Percentiles rank a stretch among this genome's conserved stretches.
phyloP scores from a whole-genome alignment of 2,888 invertebrate species.

The Netelia virgata region DNA sequence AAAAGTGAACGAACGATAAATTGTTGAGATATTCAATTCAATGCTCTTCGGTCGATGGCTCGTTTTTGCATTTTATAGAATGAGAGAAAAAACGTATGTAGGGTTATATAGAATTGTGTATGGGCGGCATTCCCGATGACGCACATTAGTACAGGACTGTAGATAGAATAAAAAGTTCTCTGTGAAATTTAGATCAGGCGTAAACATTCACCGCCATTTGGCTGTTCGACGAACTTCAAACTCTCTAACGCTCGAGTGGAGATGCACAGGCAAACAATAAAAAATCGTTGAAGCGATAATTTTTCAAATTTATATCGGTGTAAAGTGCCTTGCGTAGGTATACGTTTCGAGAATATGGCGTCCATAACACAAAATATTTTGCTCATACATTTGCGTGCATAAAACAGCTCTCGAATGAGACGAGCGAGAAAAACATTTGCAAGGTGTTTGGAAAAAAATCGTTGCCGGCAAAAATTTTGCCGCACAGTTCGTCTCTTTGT shows the following conservation, averaged over 20 bases:
- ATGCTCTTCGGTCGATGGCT: too few relatives aligned
- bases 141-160: background rate
- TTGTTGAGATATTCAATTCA: too few relatives aligned
- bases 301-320: background rate
- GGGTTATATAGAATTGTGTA: too few relatives aligned
- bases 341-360: too few relatives aligned
- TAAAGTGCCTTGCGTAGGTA: too few relatives aligned
- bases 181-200: background rate
- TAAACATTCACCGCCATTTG: background rate
- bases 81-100: too few relatives aligned
- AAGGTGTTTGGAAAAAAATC: background rate
- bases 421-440: background rate
- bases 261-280: slow-evolving; percentile 41
- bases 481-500: slow-evolving; percentile 76
- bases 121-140: background rate
- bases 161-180: background rate
- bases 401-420: background rate
- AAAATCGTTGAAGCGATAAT: slow-evolving; percentile 30
- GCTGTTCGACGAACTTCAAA: background rate
- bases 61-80: too few relatives aligned
- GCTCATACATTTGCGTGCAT: background rate
- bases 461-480: slow-evolving; percentile 73
- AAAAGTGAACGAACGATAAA: too few relatives aligned
- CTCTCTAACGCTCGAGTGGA: background rate
- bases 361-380: too few relatives aligned